Percentiles rank a stretch among this genome's conserved stretches.
Conservation (phyloP, 2,113 vertebrate species). For the Willisornis vidua region DNA sequence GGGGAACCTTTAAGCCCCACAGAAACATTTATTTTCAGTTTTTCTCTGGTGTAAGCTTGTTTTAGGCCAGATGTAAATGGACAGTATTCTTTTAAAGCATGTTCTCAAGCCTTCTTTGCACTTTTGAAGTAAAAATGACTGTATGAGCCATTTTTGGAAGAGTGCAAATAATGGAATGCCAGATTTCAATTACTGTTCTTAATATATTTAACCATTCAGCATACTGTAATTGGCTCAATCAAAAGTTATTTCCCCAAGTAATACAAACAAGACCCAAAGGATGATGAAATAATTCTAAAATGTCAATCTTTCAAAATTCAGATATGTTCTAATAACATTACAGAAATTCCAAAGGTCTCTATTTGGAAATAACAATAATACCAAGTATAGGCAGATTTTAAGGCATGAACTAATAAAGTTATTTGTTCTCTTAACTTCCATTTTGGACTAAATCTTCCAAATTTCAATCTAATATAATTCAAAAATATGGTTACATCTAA, state of each 20-base stretch:
- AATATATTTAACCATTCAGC: slow-evolving; percentile 51
- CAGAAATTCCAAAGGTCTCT: slow-evolving; percentile 36
- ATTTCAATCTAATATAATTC: background rate
- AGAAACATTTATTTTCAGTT: background rate
- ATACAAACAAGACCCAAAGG: slow-evolving; percentile 51
- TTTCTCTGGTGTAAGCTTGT: background rate
- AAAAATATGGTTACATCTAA: background rate
- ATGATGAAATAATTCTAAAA: slow-evolving; percentile 63
- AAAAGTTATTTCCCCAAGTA: slow-evolving; percentile 55
- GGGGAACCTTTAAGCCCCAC: background rate
- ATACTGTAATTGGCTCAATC: slow-evolving; percentile 53
- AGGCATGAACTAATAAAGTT: background rate
- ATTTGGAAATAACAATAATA: slow-evolving; percentile 54
- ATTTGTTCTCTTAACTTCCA: background rate
- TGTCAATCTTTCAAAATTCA: slow-evolving; percentile 56
- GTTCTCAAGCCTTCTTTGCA: background rate
- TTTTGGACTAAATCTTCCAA: background rate
- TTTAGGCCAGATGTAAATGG: background rate
- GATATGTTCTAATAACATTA: slow-evolving; percentile 62
- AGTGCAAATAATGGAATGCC: slow-evolving; percentile 36
- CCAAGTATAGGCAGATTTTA: slow-evolving; percentile 32
- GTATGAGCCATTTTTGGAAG: slow-evolving; percentile 21
- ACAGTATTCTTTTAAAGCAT: background rate
- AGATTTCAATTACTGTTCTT: slow-evolving; percentile 32
- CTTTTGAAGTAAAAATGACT: slow-evolving; percentile 25